phyloP scores from a whole-genome alignment of 2,888 invertebrate species.

The Nematopogon swammerdamellus region DNA sequence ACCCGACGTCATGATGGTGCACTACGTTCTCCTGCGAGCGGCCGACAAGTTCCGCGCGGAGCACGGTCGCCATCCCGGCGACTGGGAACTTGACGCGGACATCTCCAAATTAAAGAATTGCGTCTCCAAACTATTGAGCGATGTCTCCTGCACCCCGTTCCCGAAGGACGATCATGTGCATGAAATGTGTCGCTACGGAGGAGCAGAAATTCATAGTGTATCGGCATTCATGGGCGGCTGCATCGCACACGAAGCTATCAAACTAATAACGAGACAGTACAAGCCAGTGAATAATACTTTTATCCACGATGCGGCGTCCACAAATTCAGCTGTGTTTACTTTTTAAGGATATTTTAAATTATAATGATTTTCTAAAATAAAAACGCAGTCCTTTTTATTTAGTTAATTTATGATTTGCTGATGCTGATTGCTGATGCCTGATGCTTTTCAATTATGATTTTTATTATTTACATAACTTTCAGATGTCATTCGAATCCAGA shows the following conservation, averaged over 20 bases:
- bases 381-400: conserved; percentile 7
- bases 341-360: conserved; percentile 47
- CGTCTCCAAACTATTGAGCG: conserved; percentile 70
- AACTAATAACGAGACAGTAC: conserved; percentile 93
- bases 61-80: conserved; percentile 88
- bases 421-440: no score
- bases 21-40: conserved; percentile 88
- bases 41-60: conserved; percentile 86
- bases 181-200: conserved; percentile 94
- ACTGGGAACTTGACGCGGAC: conserved; percentile 87
- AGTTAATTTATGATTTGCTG: no score
- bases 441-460: no score
- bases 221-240: conserved; percentile 91
- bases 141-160: conserved; percentile 78
- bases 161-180: conserved; percentile 92
- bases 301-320: conserved; percentile 91
- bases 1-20: conserved; percentile 82
- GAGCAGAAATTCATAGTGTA: conserved; percentile 90
- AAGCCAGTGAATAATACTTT: conserved; percentile 94
- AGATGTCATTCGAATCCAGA: no score
- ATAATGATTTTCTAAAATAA: conserved; percentile 3
- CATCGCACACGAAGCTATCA: conserved; percentile 94
- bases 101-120: conserved; percentile 80
- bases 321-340: conserved; percentile 77
- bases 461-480: no score